Percentiles rank a stretch among this genome's conserved stretches.
Evolutionary conservation across 2,113 vertebrate genomes (phyloP).

Genomic region (Sturnira hondurensis): DNA sequence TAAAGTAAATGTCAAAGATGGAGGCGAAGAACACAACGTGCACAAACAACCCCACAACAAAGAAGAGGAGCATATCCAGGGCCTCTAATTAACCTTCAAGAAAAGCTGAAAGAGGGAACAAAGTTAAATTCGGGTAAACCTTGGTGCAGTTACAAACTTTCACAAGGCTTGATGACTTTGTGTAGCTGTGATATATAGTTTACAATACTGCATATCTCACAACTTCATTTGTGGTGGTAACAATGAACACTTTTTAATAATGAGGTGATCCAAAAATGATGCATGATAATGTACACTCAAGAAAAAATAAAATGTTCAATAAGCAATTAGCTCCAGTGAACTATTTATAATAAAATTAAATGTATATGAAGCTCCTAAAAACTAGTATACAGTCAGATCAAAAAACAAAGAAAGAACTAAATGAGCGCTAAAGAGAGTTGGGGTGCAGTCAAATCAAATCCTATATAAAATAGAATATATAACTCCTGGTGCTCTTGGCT

Average conservation of each 20-base stretch:
- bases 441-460: not conserved
- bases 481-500: not conserved
- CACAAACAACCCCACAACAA: constrained; percentile 88
- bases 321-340: not conserved
- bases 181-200: not conserved
- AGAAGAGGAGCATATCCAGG: constrained; percentile 86
- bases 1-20: constrained; percentile 99
- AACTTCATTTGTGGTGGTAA: not conserved
- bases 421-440: not conserved
- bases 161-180: not conserved
- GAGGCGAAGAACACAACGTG: constrained; percentile 93
- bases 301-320: constrained; percentile 18
- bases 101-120: constrained; percentile 35
- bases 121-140: not conserved
- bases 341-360: not conserved
- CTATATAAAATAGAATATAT: not conserved
- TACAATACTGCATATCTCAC: not conserved
- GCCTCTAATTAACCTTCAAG: not conserved
- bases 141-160: not conserved
- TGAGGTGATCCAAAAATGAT: not conserved
- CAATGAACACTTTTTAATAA: constrained; percentile 7
- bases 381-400: not conserved
- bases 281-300: not conserved
- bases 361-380: constrained; percentile 5
- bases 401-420: not conserved